A percentile compares a stretch with the other conserved stretches of the same genome.
Evolutionary conservation across 2,888 invertebrate genomes (phyloP).

Genomic region (Noctua janthe): DNA sequence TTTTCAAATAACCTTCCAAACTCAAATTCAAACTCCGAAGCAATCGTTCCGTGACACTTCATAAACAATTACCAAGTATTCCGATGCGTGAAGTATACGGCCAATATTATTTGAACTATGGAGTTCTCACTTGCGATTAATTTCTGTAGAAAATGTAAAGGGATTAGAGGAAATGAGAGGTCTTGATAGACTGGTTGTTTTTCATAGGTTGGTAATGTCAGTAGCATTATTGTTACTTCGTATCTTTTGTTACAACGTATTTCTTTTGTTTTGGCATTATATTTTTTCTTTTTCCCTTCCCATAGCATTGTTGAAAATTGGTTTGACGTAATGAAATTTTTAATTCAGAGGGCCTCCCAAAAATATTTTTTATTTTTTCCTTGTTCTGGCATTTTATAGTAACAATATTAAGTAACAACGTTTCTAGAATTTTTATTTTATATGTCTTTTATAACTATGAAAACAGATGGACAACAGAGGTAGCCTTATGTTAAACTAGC

Average conservation of each 20-base stretch:
- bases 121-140: slow-evolving; percentile 49
- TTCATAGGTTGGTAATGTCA: slow-evolving; percentile 55
- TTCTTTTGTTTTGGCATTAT: slow-evolving; percentile 7
- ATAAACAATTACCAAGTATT: slow-evolving; percentile 72
- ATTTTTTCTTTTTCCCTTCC: slow-evolving; percentile 4
- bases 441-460: too few species aligned
- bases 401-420: background rate
- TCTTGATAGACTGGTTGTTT: slow-evolving; percentile 50
- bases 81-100: slow-evolving; percentile 66
- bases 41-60: slow-evolving; percentile 69
- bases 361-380: slow-evolving; percentile 9
- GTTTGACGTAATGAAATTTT: slow-evolving; percentile 32
- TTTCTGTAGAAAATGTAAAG: slow-evolving; percentile 3
- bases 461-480: background rate
- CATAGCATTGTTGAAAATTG: slow-evolving; percentile 30
- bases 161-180: slow-evolving; percentile 41
- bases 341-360: slow-evolving; percentile 19
- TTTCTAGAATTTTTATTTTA: background rate
- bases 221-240: slow-evolving; percentile 53
- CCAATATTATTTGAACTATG: slow-evolving; percentile 62
- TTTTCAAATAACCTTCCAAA: slow-evolving; percentile 67
- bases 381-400: background rate
- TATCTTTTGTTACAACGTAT: slow-evolving; percentile 22
- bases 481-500: background rate
- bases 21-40: slow-evolving; percentile 68